phyloP scores from a whole-genome alignment of 2,113 vertebrate genomes.

The Grantiella picta region DNA sequence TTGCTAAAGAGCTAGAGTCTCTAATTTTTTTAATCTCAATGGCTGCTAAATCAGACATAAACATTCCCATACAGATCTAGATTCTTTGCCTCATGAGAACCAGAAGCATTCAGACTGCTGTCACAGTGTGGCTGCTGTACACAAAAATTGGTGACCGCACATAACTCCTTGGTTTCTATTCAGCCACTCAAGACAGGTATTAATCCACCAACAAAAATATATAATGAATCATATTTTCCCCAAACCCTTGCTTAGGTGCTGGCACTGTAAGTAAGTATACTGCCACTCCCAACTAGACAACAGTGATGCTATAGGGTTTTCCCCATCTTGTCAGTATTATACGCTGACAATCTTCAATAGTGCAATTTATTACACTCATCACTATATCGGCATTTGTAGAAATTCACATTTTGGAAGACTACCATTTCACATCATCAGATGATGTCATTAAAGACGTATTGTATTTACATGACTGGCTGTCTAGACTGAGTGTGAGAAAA shows the following conservation, averaged over 20 bases:
- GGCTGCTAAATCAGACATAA: not conserved
- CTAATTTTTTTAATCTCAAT: not conserved
- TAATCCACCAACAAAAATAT: not conserved
- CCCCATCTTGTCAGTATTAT: not conserved
- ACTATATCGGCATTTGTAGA: not conserved
- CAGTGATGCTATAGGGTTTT: not conserved
- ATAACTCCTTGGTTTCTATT: not conserved
- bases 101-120: not conserved
- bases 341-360: not conserved
- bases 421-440: slow-evolving; percentile 19
- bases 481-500: slow-evolving; percentile 24
- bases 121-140: not conserved
- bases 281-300: not conserved
- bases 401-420: not conserved
- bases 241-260: not conserved
- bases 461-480: slow-evolving; percentile 20
- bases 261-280: not conserved
- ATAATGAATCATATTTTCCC: not conserved
- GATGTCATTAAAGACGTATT: slow-evolving; percentile 20
- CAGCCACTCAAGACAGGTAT: not conserved
- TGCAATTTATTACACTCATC: not conserved
- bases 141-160: accelerated
- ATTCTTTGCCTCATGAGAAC: not conserved
- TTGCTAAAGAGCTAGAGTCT: not conserved
- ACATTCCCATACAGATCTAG: not conserved